Evolutionary conservation across 2,888 invertebrate species (phyloP), one percentile per base, ranked within the genome.

Genomic region (Ichneumon xanthorius): DNA sequence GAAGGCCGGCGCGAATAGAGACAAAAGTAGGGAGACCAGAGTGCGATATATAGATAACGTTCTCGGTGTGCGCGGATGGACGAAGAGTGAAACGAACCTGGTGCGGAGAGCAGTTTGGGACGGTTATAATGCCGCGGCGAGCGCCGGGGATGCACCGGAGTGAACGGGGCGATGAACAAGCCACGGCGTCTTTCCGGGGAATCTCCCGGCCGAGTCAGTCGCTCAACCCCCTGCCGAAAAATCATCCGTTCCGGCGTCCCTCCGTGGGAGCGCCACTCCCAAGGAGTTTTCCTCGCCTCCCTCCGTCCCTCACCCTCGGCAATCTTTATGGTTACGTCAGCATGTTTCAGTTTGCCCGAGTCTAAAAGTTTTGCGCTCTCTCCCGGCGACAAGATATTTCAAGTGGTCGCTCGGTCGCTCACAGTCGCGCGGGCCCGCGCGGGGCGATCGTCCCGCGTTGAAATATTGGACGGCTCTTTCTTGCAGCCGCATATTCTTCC

Each of bases 261-360:
- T 58, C 37, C 53, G 65, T 81, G 70, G 73, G 78, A 67, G 65
- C 79, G 73, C 83, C 82, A 80, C 85, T 85, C 82, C 82, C 82
- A 53, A 82, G 68, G 80, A 86, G 77, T 83, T 86, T 83, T 80
- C 77, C 45, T 63, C 50, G 19, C 70, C 71, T 53, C 55, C 45
- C 14, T 45, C 14, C 45, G 3, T 45, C 11, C 45, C 45, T 45
- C 45, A 45, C 45, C 80, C 79, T 76, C 87, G 87, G 91, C 91
- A 92, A 92, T 93, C 91, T 93, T 92, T 92, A 92, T 89, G 92
- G 92, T 93, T 93, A 92, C 94, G 93, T 94, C 93, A 94, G 94
- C 93, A 93, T 93, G 92, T 93, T 94, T 93, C 93, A 91, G 92
- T 91, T 90, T 90, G 90, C 92, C 88, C 91, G 92, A 91, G 90